phyloP scores from a whole-genome alignment of 2,888 invertebrate species.

The Apamea crenata region DNA sequence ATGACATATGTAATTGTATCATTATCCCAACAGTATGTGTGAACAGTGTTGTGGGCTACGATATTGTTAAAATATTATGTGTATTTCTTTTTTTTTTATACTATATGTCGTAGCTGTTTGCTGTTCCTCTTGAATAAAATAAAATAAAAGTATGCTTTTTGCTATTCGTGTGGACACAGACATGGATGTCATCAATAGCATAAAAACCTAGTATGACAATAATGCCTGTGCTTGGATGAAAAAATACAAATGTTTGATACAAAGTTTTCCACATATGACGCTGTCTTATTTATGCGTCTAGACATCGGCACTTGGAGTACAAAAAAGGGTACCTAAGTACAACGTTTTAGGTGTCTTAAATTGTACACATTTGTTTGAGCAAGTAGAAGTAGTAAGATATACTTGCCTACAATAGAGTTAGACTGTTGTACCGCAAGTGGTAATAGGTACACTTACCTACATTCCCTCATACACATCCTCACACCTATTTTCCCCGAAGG shows the following conservation, averaged over 20 bases:
- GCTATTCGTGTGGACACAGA: background rate
- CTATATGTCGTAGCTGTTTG: no score
- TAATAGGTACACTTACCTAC: no score
- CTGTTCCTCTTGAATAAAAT: no score
- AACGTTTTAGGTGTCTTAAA: background rate
- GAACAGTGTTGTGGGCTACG: no score
- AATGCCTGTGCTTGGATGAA: background rate
- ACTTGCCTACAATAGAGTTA: background rate
- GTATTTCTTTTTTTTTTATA: no score
- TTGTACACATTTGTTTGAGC: constrained; percentile 12
- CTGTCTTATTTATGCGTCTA: constrained; percentile 49
- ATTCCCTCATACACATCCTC: background rate
- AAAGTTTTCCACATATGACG: constrained; percentile 37
- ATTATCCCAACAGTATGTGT: background rate
- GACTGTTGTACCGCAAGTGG: no score
- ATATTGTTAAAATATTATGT: no score
- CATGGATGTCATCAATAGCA: background rate
- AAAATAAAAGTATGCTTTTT: no score
- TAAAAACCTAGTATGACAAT: background rate
- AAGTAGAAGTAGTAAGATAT: background rate
- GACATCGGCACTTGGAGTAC: constrained; percentile 35
- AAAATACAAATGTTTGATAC: constrained; percentile 29
- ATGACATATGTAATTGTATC: background rate
- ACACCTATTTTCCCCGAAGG: background rate
- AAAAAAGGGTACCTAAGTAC: constrained; percentile 5